Evolutionary conservation across 2,888 invertebrate species (phyloP), one percentile per base, ranked within the genome.

Genomic region (Lycophotia porphyrea): DNA sequence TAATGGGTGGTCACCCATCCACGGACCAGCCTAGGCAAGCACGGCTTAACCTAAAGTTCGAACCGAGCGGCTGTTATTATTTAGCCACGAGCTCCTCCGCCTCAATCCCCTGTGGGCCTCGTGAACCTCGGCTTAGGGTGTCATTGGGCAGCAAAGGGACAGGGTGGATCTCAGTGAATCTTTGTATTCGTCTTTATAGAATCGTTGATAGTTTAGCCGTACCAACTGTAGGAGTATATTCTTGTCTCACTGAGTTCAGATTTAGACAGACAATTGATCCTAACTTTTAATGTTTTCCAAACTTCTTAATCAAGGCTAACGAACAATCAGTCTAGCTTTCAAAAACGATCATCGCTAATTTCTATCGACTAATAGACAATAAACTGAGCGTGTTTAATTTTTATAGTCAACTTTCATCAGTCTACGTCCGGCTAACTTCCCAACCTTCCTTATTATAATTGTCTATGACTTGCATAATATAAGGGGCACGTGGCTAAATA

Each of bases 381-480:
- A 39, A 58, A 77, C 49, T 64, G 27, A 65, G 63, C 52, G 68
- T 39, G 68, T 44, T 47, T 47, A 75, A 69, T 74, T 73, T 84
- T 67, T 68, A 81, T 60, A 36, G 68, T 66, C 75, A 47, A 74
- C 60, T 84, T 78, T 76, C 76, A 65, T 78, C 69, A 60, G 47
- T 63, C 49, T 21, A 60, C 31, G 63, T 84, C 61, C 49, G 71
- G 24, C 52, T 72, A 47, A 44, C 67, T 67, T 70, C 55, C 71
- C 58, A 68, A 71, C 67, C 71, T 71, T 71, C 58, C 52, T 8
- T 49, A 64, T 63, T 75, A 68, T 52, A 34, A 49, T 70, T 55
- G 66, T 71, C 61, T 61, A n/a, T 80, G 77, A 18, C 47, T 84
- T 74, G 71, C 64, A 67, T 84, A 76, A 81, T 44, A 34, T 60